Base-by-base conservation (phyloP, 2,113 vertebrate species). In the Cololabis saira region DNA sequence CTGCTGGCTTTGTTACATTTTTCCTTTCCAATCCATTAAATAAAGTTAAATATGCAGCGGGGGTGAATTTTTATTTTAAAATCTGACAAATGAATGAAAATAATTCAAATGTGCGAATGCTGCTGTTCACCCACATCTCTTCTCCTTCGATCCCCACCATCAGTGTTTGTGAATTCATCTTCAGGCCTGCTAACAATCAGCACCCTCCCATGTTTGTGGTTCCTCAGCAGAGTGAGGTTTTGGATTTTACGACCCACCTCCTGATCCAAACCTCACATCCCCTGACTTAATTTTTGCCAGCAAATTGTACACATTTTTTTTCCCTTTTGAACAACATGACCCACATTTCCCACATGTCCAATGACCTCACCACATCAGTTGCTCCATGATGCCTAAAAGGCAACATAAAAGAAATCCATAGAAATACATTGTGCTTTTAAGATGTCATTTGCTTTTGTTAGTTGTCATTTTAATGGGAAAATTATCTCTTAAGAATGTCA, bases 201-300 rank as follows among this genome's bases (percentile, higher is more conserved):
- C 12, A 51, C 47, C 42, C 60, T 45, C 53, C 54, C 15, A 61
- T 51, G 60, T 66, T 68, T 79, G 67, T 82, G 77, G 74, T 79
- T 82, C 37, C 7, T 79, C 66, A 66, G 61, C 51, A 71, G 71
- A 56, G 54, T 14, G 48, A 59, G 74, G n/a, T 6, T 58, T 47
- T 62, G 58, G 82, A 71, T 73, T 71, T 80, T 82, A 61, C 65
- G 59, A 22, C 59, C 53, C 67, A 41, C 22, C 67, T 63, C 61
- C 24, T 43, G 12, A 37, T 22, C 22, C 50, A 49, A 15, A 13
- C 53, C 27, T 45, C 4, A 7, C 15, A 42, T 49, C 12, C 17
- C 7, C 13, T 49, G 47, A 65, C 14, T 19, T 27, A 15, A 33
- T 27, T 53, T 74, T 50, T 1, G 11, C 42, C 49, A 33, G 33